Conservation (phyloP, 2,888 invertebrate species). For the Dugesia japonica region DNA sequence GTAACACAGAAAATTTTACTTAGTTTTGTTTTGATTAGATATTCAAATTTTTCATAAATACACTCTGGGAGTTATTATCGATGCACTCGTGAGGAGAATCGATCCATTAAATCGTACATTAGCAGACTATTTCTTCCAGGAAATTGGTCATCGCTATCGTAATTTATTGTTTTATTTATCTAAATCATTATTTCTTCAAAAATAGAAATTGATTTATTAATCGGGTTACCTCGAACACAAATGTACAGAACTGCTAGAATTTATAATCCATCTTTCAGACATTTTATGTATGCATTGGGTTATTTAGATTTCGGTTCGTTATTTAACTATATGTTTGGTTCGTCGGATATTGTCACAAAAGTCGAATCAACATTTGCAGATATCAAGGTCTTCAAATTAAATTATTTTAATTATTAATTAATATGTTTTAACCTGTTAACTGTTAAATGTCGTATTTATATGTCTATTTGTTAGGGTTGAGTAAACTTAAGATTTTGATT, state of each 20-base stretch:
- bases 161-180: neutral
- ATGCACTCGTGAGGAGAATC: neutral
- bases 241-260: neutral
- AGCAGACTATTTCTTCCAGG: neutral
- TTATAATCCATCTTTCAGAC: neutral
- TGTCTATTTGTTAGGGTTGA: too few relatives aligned
- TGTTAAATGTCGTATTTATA: too few relatives aligned
- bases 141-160: neutral
- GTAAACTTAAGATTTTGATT: too few relatives aligned
- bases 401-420: too few relatives aligned
- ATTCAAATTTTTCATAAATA: neutral
- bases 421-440: too few relatives aligned
- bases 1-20: too few relatives aligned
- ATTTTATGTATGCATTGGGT: neutral
- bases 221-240: neutral
- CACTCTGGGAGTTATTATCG: neutral
- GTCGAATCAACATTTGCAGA: neutral
- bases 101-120: neutral
- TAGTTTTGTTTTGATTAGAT: too few relatives aligned
- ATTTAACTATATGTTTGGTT: neutral
- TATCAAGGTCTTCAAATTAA: too few relatives aligned
- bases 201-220: neutral
- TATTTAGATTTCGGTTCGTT: neutral
- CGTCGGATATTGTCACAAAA: neutral
- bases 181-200: neutral